A percentile compares a stretch with the other conserved stretches of the same genome.
Conservation (phyloP, 2,797 vertebrate species). For the Masticophis lateralis region DNA sequence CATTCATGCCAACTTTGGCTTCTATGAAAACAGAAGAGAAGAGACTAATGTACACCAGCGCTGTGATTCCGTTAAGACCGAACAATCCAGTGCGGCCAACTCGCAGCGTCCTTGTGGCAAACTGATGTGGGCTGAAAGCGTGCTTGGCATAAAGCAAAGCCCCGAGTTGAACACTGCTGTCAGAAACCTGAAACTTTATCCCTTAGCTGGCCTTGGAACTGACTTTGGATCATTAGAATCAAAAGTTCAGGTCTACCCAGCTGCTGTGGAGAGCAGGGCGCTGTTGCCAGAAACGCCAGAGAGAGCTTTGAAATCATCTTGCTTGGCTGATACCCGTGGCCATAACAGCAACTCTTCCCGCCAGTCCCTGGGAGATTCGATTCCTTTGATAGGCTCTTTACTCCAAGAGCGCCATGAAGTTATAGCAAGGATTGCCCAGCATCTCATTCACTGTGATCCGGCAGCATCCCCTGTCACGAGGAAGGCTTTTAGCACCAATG, state of each 20-base stretch:
- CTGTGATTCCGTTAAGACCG: conserved; percentile 68
- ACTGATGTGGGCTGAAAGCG: conserved; percentile 73
- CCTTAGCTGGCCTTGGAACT: conserved; percentile 72
- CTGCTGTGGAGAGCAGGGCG: conserved; percentile 72
- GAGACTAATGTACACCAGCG: conserved; percentile 73
- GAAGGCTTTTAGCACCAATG: conserved; percentile 75
- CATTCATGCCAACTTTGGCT: conserved; percentile 86
- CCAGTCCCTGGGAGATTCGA: conserved; percentile 78
- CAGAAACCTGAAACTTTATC: conserved; percentile 83
- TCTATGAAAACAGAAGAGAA: conserved; percentile 79
- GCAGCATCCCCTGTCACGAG: conserved; percentile 82
- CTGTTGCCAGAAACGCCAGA: conserved; percentile 72
- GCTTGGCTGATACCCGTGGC: conserved; percentile 74
- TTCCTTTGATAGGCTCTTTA: conserved; percentile 91
- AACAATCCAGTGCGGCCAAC: conserved; percentile 68
- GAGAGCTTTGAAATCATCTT: conserved; percentile 86
- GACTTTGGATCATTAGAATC: conserved; percentile 73
- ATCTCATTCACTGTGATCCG: conserved; percentile 94
- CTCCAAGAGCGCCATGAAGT: conserved; percentile 96
- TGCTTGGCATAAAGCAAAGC: conserved; percentile 63
- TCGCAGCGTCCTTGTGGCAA: conserved; percentile 78
- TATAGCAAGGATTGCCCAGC: conserved; percentile 95
- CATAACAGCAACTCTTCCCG: conserved; percentile 74
- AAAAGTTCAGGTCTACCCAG: conserved; percentile 70
- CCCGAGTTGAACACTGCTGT: conserved; percentile 73